Conservation (phyloP, 2,888 invertebrate species). For the Ophion slaviceki region DNA sequence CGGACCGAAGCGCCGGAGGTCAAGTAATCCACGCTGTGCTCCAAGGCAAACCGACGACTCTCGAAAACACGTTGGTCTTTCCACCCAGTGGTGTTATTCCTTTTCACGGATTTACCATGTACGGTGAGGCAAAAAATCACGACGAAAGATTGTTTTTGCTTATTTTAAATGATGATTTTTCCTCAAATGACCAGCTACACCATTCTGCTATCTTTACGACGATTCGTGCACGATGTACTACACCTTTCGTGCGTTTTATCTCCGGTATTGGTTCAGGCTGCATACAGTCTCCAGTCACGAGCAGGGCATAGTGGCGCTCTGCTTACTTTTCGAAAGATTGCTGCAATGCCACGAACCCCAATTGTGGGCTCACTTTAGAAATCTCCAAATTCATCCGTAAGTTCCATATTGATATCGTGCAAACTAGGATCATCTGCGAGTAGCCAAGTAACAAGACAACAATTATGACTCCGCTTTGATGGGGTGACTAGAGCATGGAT, state of each 20-base stretch:
- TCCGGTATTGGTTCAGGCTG: constrained; percentile 95
- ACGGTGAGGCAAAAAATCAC: constrained; percentile 87
- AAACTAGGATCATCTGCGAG: too few species aligned
- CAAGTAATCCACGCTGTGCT: constrained; percentile 90
- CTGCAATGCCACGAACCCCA: constrained; percentile 95
- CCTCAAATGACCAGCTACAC: constrained; percentile 89
- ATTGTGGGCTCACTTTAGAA: constrained; percentile 95
- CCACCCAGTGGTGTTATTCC: constrained; percentile 98
- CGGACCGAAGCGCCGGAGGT: constrained; percentile 83
- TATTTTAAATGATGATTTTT: constrained; percentile 26
- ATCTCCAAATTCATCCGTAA: constrained; percentile 96
- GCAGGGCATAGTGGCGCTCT: constrained; percentile 95
- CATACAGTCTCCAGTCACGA: constrained; percentile 97
- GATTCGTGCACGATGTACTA: constrained; percentile 94
- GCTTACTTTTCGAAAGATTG: constrained; percentile 94
- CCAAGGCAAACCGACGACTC: constrained; percentile 88
- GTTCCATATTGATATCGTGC: constrained; percentile 78
- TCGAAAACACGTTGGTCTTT: constrained; percentile 90
- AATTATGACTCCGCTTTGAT: too few species aligned
- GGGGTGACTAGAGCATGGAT: too few species aligned
- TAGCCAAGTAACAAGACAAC: too few species aligned
- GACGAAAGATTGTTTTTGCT: background rate
- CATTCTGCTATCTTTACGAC: constrained; percentile 96
- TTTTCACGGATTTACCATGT: constrained; percentile 99
- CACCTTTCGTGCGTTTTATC: constrained; percentile 95